Percentiles rank a stretch among this genome's conserved stretches.
Evolutionary conservation across 2,888 invertebrate genomes (phyloP).

Genomic region (Hecatera dysodea): DNA sequence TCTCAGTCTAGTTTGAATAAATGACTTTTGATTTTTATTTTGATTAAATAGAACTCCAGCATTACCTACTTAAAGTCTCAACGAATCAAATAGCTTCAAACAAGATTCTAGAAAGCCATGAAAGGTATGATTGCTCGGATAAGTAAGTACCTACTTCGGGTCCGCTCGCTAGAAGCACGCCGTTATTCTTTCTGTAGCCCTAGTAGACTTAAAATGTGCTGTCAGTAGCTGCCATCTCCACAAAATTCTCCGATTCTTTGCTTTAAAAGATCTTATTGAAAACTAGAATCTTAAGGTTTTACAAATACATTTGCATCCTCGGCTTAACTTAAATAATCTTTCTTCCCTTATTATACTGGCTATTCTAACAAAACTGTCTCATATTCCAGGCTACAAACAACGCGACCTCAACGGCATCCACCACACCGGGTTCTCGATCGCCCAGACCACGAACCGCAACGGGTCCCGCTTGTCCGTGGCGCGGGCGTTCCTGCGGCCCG

Average conservation of each 20-base stretch:
- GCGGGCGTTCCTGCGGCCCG: slow-evolving; percentile 95
- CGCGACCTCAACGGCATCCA: slow-evolving; percentile 95
- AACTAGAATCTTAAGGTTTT: background rate
- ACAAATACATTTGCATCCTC: background rate
- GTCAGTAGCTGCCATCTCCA: too few species aligned
- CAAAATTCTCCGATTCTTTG: background rate
- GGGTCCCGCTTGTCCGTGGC: slow-evolving; percentile 96
- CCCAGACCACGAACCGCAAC: slow-evolving; percentile 96
- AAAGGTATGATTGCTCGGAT: background rate
- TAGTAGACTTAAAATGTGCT: background rate
- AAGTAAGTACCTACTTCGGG: background rate
- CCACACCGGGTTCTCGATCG: slow-evolving; percentile 96
- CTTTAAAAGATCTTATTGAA: background rate
- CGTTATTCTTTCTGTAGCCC: background rate
- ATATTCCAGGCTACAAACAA: slow-evolving; percentile 91
- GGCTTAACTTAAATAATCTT: background rate
- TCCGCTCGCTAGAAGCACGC: background rate
- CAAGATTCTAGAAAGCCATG: background rate
- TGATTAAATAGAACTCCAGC: too few species aligned
- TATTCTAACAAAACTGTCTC: background rate
- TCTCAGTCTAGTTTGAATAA: too few species aligned
- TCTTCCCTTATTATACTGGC: too few species aligned
- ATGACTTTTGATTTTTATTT: too few species aligned
- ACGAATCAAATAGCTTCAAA: background rate
- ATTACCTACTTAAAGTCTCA: background rate